Percentiles rank a stretch among this genome's conserved stretches.
Conservation (phyloP, 2,888 invertebrate species). For the Bombylius discolor region DNA sequence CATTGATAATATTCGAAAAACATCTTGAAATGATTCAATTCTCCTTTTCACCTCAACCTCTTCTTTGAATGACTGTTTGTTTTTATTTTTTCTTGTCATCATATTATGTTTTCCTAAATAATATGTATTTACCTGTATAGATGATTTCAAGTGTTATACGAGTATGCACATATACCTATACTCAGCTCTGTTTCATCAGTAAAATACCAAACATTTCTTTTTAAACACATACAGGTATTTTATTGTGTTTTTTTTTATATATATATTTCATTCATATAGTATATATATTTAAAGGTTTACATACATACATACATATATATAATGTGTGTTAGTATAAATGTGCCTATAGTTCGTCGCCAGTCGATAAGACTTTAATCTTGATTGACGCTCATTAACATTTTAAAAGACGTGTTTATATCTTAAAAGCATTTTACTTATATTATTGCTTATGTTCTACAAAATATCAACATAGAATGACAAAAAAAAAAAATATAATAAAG, state of each 20-base stretch:
- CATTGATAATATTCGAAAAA: too few species aligned
- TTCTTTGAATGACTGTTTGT: too few species aligned
- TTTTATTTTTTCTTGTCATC: too few species aligned
- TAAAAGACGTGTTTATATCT: conserved; percentile 21
- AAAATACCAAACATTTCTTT: background rate
- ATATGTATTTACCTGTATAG: too few species aligned
- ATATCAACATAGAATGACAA: conserved; percentile 7
- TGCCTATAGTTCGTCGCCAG: conserved; percentile 4
- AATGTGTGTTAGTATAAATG: background rate
- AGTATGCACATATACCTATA: too few species aligned
- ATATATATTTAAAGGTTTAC: too few species aligned
- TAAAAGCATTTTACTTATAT: conserved; percentile 25
- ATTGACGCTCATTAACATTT: conserved; percentile 37
- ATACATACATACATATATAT: background rate
- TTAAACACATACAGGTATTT: background rate
- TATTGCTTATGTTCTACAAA: conserved; percentile 18
- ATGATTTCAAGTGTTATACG: background rate
- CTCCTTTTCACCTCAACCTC: too few species aligned
- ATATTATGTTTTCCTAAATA: too few species aligned
- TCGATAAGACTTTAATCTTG: conserved; percentile 22
- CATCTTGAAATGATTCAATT: too few species aligned
- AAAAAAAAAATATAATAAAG: background rate
- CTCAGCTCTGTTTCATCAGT: background rate
- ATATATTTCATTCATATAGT: background rate
- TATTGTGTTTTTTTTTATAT: background rate